Conservation (phyloP, 2,888 invertebrate genomes). For the Bruchidius siliquastri region DNA sequence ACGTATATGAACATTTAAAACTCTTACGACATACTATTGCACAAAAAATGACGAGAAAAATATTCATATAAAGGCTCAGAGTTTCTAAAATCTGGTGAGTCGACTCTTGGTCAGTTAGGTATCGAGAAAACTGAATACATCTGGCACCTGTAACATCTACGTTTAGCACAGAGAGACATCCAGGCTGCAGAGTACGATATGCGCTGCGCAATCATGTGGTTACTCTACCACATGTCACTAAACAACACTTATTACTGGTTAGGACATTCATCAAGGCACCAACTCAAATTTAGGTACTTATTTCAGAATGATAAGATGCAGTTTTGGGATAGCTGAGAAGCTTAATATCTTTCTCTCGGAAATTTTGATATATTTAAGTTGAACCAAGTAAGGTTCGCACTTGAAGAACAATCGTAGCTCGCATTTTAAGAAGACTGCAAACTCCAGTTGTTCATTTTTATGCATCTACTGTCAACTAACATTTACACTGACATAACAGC, state of each 20-base stretch:
- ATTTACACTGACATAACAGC: background rate
- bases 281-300: background rate
- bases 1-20: too few species aligned
- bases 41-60: too few species aligned
- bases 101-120: background rate
- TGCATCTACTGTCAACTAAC: background rate
- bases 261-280: constrained; percentile 5
- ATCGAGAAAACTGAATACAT: constrained; percentile 11
- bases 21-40: too few species aligned
- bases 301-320: background rate
- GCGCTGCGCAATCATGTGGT: background rate
- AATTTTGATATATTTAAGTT: background rate
- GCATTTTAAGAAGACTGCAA: background rate
- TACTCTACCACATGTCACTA: background rate
- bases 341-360: background rate
- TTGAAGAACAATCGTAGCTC: background rate
- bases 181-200: constrained; percentile 21
- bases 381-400: background rate
- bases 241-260: background rate
- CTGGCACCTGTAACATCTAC: constrained; percentile 24
- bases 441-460: background rate
- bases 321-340: background rate
- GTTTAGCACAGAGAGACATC: constrained; percentile 19
- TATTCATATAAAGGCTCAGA: constrained; percentile 14
- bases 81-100: background rate